Conservation (phyloP, 2,888 invertebrate species). For the Antheraea assamensis region DNA sequence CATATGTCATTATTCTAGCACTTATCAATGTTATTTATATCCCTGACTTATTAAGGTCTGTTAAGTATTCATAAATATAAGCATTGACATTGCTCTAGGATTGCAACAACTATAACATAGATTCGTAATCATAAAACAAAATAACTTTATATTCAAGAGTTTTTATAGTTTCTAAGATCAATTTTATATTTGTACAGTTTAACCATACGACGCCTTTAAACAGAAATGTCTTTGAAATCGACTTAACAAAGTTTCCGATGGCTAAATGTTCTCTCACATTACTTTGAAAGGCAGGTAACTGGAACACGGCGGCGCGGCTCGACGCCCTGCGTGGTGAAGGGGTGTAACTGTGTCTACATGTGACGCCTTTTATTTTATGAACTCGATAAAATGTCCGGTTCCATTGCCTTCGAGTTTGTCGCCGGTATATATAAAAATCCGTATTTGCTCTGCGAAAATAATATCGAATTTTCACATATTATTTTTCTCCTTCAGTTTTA, state of each 20-base stretch:
- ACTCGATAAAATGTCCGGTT: slow-evolving; percentile 31
- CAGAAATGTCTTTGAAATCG: slow-evolving; percentile 8
- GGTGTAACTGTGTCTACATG: slow-evolving; percentile 25
- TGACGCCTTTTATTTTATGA: slow-evolving; percentile 34
- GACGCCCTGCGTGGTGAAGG: neutral
- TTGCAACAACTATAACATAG: too few relatives aligned
- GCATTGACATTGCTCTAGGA: too few relatives aligned
- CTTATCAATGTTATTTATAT: too few relatives aligned
- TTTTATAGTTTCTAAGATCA: neutral
- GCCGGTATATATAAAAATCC: slow-evolving; percentile 1
- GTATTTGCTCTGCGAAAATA: neutral
- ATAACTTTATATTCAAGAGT: neutral
- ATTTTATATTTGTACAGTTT: neutral
- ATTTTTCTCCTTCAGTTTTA: neutral
- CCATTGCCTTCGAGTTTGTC: slow-evolving; percentile 19
- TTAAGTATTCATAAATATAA: too few relatives aligned
- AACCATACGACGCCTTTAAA: neutral
- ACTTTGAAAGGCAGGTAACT: slow-evolving; percentile 5
- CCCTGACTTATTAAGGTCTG: too few relatives aligned
- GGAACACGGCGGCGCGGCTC: neutral
- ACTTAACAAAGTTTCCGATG: slow-evolving; percentile 8
- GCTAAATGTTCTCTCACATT: slow-evolving; percentile 13
- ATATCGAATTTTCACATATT: neutral
- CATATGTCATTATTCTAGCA: too few relatives aligned
- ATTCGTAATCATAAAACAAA: neutral